phyloP scores from a whole-genome alignment of 2,113 vertebrate genomes.

The Nothobranchius kuhntae region DNA sequence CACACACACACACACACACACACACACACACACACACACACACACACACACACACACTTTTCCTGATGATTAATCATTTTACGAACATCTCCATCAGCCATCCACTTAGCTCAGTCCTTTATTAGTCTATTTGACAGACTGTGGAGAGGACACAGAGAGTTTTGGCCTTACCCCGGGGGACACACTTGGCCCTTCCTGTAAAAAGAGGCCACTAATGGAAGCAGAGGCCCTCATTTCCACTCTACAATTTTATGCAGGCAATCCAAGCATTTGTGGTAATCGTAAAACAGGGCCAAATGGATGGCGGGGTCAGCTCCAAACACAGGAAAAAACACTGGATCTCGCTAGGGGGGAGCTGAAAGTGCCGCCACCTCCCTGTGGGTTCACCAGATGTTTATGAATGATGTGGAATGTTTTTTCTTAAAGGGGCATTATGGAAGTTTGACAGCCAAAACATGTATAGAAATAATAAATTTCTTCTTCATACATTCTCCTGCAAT shows the following conservation, averaged over 20 bases:
- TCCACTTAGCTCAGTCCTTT: constrained; percentile 63
- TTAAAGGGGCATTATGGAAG: too few species aligned
- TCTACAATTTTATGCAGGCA: constrained; percentile 84
- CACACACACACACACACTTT: neutral
- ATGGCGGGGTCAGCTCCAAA: constrained; percentile 78
- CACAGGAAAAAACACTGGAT: constrained; percentile 69
- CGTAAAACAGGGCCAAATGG: constrained; percentile 85
- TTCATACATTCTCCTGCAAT: too few species aligned
- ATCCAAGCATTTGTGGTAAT: constrained; percentile 86
- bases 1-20: too few species aligned
- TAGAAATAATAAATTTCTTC: too few species aligned
- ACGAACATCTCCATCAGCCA: constrained; percentile 46
- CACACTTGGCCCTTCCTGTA: constrained; percentile 87
- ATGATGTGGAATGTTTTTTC: constrained; percentile 71
- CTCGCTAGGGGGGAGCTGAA: constrained; percentile 80
- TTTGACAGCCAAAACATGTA: too few species aligned
- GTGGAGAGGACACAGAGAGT: constrained; percentile 46
- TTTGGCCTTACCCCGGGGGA: constrained; percentile 79
- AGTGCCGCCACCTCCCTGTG: constrained; percentile 73
- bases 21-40: neutral
- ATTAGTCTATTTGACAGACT: constrained; percentile 63
- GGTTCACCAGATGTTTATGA: constrained; percentile 76
- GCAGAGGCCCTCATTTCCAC: constrained; percentile 80
- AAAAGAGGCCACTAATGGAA: constrained; percentile 90
- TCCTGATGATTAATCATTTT: constrained; percentile 54